Percentiles rank a stretch among this genome's conserved stretches.
phyloP scores from a whole-genome alignment of 1,140 invertebrate species.

The Scaptomyza hsui region DNA sequence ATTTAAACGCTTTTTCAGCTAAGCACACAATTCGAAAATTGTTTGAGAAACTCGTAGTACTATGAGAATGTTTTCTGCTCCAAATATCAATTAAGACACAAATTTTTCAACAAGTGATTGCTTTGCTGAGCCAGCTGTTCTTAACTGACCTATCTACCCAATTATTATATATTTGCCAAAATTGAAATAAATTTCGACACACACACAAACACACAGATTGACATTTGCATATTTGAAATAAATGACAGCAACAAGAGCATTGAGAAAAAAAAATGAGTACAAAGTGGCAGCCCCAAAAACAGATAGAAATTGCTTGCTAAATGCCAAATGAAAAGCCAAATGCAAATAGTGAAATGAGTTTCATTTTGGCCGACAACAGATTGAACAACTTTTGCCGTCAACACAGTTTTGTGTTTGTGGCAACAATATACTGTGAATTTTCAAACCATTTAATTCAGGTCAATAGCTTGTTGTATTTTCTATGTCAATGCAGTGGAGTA shows the following conservation, averaged over 20 bases:
- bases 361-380: constrained; percentile 42
- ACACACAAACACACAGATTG: constrained; percentile 35
- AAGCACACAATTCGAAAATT: neutral
- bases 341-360: constrained; percentile 30
- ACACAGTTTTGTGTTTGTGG: constrained; percentile 20
- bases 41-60: too few species aligned
- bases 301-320: constrained; percentile 3
- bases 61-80: too few species aligned
- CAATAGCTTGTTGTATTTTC: constrained; percentile 31
- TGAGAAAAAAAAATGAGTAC: neutral
- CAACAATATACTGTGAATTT: constrained; percentile 38
- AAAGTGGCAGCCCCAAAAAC: constrained; percentile 23
- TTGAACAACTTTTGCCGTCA: constrained; percentile 33
- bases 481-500: neutral
- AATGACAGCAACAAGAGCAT: neutral
- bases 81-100: constrained; percentile 11
- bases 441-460: constrained; percentile 48
- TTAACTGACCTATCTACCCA: neutral
- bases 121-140: neutral
- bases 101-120: constrained; percentile 8
- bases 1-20: neutral
- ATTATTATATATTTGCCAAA: constrained; percentile 14
- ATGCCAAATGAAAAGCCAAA: constrained; percentile 30
- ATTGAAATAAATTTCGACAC: constrained; percentile 36
- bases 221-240: constrained; percentile 40